Evolutionary conservation across 1,140 invertebrate genomes (phyloP), one percentile per base, ranked within the genome.

Genomic region (Hylaeus volcanicus): DNA sequence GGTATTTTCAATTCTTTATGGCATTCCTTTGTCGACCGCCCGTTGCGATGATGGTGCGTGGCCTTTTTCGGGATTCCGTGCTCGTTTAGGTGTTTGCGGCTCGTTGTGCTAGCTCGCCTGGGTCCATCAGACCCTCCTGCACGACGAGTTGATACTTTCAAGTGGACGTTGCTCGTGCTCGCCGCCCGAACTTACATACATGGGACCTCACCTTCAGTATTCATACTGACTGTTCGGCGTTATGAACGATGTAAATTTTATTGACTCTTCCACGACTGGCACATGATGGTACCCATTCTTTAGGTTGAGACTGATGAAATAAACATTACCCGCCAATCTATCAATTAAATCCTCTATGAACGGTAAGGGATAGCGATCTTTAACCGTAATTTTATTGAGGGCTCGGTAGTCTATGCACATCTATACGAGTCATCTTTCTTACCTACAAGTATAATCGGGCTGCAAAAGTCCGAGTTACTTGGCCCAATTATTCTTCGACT

Each of bases 161-260:
- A 0, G 26, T 26, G 26, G 26, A 26, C 26, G 26, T 26, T 26
- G 26, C 26, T 26, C 26, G 26, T 26, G 26, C 26, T 26, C 26
- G 26, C 26, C 26, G 26, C 26, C 26, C 26, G 26, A 26, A 26
- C 26, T 26, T 26, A 26, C 26, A 26, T 26, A 26, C 26, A 26
- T 26, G 26, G 26, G 26, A 26, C 26, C 26, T 26, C 26, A 26
- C 26, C 26, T 26, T 26, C 26, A 26, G 55, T 70, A 87, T 56
- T 87, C 79, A 41, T 56, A 87, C 26, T 85, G 75, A 12, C 85
- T 85, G 9, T 74, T 41, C 0, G 84, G 81, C 0, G 84, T 87
- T 0, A 82, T 66, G 45, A 85, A 85, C 4, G 83, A 69, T 26
- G 76, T 82, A 12, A 75, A 79, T 53, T 79, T 60, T 6, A 70